phyloP scores from a whole-genome alignment of 1,140 invertebrate genomes.

The Zaprionus ornatus region DNA sequence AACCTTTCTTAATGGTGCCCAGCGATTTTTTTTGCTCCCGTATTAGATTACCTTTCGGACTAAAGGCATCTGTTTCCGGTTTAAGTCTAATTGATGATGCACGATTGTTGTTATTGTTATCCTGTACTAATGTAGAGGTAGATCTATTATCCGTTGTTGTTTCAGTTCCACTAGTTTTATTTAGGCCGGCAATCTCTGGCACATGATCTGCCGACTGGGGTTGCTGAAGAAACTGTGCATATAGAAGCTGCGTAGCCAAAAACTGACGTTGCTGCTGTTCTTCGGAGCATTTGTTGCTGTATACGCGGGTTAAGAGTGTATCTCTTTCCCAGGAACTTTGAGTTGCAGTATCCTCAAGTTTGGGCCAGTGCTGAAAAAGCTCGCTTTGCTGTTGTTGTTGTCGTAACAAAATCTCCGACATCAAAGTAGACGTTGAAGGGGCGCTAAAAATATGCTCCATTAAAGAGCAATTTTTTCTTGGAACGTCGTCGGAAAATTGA shows the following conservation, averaged over 20 bases:
- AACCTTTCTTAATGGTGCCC: constrained; percentile 46
- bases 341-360: constrained; percentile 6
- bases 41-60: constrained; percentile 47
- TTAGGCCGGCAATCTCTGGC: background rate
- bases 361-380: constrained; percentile 42
- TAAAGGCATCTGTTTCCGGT: background rate
- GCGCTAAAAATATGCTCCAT: constrained; percentile 49
- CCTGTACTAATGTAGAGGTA: constrained; percentile 30
- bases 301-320: constrained; percentile 44
- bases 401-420: constrained; percentile 48
- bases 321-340: constrained; percentile 22
- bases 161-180: background rate
- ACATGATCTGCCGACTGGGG: constrained; percentile 23
- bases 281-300: constrained; percentile 39
- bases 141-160: background rate
- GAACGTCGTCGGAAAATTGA: background rate
- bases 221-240: constrained; percentile 60
- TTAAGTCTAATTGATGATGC: background rate
- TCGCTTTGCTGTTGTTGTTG: constrained; percentile 36
- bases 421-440: constrained; percentile 17
- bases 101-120: constrained; percentile 58
- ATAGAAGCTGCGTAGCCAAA: constrained; percentile 59
- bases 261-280: constrained; percentile 50
- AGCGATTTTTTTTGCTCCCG: constrained; percentile 59
- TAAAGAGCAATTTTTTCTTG: constrained; percentile 7